These are phyloP conservation scores for Rhopalosiphum padi DNA, from an alignment of 1,140 invertebrate genomes.

Conservation along the genomic window DNA sequence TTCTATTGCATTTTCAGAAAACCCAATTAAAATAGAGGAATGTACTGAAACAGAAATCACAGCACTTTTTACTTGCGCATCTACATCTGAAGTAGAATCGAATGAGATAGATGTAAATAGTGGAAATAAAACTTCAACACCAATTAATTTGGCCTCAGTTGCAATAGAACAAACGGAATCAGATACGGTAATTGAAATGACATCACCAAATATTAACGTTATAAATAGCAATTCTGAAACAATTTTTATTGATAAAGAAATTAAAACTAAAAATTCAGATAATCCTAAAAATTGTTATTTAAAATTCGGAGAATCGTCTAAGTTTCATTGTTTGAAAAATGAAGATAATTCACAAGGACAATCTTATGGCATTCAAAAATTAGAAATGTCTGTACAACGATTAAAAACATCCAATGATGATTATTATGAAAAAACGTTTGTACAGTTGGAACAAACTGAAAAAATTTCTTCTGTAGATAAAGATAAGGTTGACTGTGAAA, in stretches of 20 bases:
- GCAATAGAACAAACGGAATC: neutral
- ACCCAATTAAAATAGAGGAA: neutral
- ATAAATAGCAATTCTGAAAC: neutral
- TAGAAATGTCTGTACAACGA: neutral
- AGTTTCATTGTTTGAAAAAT: too few relatives aligned
- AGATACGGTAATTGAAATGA: neutral
- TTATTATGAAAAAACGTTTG: slow-evolving; percentile 26
- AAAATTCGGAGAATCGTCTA: neutral
- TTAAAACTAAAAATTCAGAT: neutral
- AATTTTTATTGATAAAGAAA: neutral
- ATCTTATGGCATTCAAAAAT: neutral
- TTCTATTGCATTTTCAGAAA: neutral
- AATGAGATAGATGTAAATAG: neutral
- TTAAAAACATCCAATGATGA: neutral
- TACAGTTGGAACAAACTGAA: slow-evolving; percentile 10
- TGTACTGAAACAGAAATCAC: neutral
- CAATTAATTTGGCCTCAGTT: neutral
- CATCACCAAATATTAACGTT: neutral
- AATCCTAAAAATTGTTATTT: neutral
- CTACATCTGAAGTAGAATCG: neutral
- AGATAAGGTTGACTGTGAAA: neutral
- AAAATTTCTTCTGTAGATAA: neutral
- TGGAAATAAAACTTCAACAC: neutral
- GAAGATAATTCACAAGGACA: neutral
- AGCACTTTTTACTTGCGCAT: neutral